Conservation (phyloP, 1,140 invertebrate genomes). For the Solen grandis region DNA sequence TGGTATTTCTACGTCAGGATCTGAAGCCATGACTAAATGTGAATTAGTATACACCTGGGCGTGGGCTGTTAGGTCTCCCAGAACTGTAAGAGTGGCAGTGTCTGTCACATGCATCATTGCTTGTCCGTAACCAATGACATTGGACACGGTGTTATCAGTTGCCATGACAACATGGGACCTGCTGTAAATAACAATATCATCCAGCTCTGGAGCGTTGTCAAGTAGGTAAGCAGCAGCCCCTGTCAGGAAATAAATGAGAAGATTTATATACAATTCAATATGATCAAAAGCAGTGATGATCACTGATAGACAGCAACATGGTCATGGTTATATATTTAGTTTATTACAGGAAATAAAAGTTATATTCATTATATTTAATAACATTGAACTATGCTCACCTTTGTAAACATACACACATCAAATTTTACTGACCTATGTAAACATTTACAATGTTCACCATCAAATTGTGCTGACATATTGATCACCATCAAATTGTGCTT, state of each 20-base stretch:
- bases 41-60: conserved; percentile 55
- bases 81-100: conserved; percentile 46
- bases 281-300: no score
- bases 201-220: conserved; percentile 50
- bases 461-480: no score
- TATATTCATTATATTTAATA: not conserved
- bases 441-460: no score
- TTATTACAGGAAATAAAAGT: no score
- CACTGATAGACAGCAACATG: no score
- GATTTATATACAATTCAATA: not conserved
- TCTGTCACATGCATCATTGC: conserved; percentile 58
- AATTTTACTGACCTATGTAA: not conserved
- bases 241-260: conserved; percentile 32
- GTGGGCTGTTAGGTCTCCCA: conserved; percentile 50
- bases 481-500: no score
- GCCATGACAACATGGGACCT: conserved; percentile 61
- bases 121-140: conserved; percentile 55
- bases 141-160: conserved; percentile 37
- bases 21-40: conserved; percentile 36
- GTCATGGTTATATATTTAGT: not conserved
- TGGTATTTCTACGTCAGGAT: conserved; percentile 40
- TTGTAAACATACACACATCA: not conserved
- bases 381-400: not conserved
- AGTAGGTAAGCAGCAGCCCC: conserved; percentile 63
- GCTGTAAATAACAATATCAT: conserved; percentile 57